A percentile compares a stretch with the other conserved stretches of the same genome.
phyloP scores from a whole-genome alignment of 2,797 vertebrate genomes.

The Passerculus sandwichensis region DNA sequence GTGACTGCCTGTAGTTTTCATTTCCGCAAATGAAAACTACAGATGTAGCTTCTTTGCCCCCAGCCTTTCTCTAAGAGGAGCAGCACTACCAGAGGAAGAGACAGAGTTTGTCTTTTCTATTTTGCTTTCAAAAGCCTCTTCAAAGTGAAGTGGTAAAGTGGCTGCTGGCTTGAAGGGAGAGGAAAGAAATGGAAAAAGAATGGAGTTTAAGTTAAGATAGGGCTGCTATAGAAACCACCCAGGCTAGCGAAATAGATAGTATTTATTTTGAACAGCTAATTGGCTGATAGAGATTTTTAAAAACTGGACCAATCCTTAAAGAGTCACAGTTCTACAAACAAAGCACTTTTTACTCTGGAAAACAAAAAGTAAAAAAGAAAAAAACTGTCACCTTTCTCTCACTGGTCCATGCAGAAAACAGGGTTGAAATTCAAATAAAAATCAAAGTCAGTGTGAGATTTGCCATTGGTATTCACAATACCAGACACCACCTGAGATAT shows the following conservation, averaged over 20 bases:
- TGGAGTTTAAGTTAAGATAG: neutral
- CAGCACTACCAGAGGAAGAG: neutral
- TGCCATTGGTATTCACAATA: neutral
- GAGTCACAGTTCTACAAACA: neutral
- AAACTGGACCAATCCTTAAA: neutral
- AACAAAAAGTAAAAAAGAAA: neutral
- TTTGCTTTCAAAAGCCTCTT: constrained; percentile 40
- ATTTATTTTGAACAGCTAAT: constrained; percentile 30
- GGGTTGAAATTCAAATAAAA: neutral
- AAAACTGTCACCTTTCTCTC: neutral
- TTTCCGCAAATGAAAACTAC: neutral
- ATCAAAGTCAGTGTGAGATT: neutral
- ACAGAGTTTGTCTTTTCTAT: neutral
- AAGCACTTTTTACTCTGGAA: neutral
- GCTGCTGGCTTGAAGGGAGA: neutral
- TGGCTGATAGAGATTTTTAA: neutral
- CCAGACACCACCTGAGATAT: neutral
- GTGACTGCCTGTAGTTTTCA: neutral
- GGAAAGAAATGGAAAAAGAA: constrained; percentile 32
- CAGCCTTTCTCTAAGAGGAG: neutral
- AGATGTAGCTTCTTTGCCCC: neutral
- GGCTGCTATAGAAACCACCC: constrained; percentile 27
- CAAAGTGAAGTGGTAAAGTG: neutral
- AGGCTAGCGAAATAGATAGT: neutral
- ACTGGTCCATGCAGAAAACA: neutral